Base-by-base conservation (phyloP, 2,113 vertebrate genomes). In the Bujurquina vittata region DNA sequence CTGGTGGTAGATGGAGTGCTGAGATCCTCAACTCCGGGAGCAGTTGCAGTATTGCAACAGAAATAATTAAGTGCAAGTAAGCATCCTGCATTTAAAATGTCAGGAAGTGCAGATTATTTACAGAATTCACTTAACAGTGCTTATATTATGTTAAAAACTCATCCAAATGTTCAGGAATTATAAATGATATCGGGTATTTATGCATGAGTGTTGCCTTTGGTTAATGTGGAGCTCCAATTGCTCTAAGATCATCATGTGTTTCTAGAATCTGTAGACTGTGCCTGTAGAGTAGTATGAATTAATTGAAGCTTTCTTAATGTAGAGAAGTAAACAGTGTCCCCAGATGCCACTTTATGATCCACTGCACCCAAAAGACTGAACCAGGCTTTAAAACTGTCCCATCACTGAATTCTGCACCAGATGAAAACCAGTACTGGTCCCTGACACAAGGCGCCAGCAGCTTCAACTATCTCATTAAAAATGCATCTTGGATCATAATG, bases 381-480 rank as follows among this genome's bases (percentile, higher is more conserved):
- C 8, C 22, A 2, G n/a, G 3, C 46, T 67, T 54, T 65, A 40
- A 60, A 81, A 12, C 7, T n/a, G 26, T 15, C 35, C 40, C 62
- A n/a, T 76, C 15, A 29, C 29, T 72, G 29, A 58, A 31, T 62
- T 63, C 61, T 80, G 67, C 43, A 77, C 55, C 65, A 57, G 73
- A 72, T 75, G 59, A 83, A 56, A 88, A 89, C 83, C 73, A 84
- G 77, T 35, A 60, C 79, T 54, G 63, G 81, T 14, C 84, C 78
- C 63, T 26, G 75, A 90, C 81, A 33, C n/a, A 60, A 84, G 87
- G 74, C 74, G 59, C 87, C 88, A 77, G 89, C 79, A 84, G 75
- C 88, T 83, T 86, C 81, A 62, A 79, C 82, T 59, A 31, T 57
- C 89, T 94, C 92, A 94, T 94, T 87, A 94, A 94, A 92, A 93